A percentile compares a stretch with the other conserved stretches of the same genome.
Evolutionary conservation across 2,113 vertebrate species (phyloP).

Genomic region (Paradoxurus hermaphroditus): DNA sequence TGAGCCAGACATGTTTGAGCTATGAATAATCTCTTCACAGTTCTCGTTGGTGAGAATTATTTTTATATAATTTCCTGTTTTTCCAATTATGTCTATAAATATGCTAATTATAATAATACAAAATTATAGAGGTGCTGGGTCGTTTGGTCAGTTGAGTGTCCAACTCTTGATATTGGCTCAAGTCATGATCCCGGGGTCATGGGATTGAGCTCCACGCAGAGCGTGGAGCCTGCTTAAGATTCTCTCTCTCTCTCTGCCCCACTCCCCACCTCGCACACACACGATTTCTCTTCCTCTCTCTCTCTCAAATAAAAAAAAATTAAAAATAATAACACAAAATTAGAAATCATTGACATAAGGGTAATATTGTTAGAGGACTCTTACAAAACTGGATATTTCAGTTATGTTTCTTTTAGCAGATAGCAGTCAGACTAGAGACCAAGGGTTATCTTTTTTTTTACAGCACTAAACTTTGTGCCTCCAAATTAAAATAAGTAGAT

Average conservation of each 20-base stretch:
- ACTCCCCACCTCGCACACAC: no score
- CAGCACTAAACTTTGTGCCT: neutral
- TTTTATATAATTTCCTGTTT: neutral
- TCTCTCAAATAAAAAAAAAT: no score
- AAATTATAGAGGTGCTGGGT: neutral
- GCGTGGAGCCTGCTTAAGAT: no score
- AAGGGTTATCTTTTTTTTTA: neutral
- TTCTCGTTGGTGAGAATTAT: neutral
- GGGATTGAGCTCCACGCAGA: no score
- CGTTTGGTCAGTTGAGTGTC: no score
- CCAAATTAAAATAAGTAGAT: slow-evolving; percentile 19
- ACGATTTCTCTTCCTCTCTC: no score
- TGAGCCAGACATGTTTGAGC: neutral
- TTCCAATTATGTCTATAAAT: neutral
- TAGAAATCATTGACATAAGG: neutral
- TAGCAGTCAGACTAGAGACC: neutral
- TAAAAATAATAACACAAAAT: neutral
- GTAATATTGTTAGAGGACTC: neutral
- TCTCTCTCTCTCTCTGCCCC: no score
- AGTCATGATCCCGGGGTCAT: no score
- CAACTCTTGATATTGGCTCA: no score
- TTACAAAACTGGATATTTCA: neutral
- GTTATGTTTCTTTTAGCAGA: neutral
- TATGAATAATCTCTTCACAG: neutral
- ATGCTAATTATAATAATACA: slow-evolving; percentile 1